Evolutionary conservation across 1,140 invertebrate species (phyloP).

Genomic region (Thaumatotibia leucotreta): DNA sequence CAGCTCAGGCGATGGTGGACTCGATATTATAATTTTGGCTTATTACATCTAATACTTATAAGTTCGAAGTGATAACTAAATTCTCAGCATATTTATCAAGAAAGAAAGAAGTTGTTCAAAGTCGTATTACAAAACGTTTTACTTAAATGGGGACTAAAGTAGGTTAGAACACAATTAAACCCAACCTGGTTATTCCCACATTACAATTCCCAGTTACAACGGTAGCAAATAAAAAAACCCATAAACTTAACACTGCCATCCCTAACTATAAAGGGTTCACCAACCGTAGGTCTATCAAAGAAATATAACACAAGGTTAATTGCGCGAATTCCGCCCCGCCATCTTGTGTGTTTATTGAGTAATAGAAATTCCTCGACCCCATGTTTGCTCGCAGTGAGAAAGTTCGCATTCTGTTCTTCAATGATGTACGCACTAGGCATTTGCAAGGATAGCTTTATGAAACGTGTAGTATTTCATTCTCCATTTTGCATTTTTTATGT

Average conservation of each 20-base stretch:
- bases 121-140: no score
- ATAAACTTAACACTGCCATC: not conserved
- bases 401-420: not conserved
- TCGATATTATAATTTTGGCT: no score
- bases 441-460: not conserved
- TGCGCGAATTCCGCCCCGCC: not conserved
- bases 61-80: no score
- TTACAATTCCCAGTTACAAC: not conserved
- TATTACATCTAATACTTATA: no score
- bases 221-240: not conserved
- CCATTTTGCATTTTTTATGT: no score
- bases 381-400: not conserved
- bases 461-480: not conserved
- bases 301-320: constrained; percentile 11
- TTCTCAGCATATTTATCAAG: no score
- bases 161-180: not conserved
- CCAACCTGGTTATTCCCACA: not conserved
- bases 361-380: constrained; percentile 8
- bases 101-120: no score
- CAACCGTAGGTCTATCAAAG: constrained; percentile 11
- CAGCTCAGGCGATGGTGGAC: no score
- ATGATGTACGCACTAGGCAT: not conserved
- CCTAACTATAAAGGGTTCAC: constrained; percentile 8
- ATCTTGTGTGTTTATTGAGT: constrained; percentile 13
- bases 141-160: no score